A percentile compares a stretch with the other conserved stretches of the same genome.
Conservation (phyloP, 2,888 invertebrate species). For the Nymphalis polychloros region DNA sequence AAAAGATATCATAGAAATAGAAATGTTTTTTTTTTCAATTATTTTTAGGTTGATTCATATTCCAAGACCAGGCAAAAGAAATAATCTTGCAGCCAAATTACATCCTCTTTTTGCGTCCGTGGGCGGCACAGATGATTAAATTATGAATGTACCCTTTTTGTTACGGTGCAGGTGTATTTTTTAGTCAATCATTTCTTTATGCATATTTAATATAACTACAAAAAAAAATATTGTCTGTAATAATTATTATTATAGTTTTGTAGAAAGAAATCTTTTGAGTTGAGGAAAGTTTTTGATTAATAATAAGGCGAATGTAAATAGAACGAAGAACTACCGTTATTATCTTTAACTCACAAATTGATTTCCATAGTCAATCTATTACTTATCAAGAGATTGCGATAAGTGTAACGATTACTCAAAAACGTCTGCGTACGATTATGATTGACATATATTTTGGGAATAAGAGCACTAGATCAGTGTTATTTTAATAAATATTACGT, state of each 20-base stretch:
- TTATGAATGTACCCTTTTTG: slow-evolving; percentile 2
- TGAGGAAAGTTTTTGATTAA: neutral
- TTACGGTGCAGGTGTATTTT: slow-evolving; percentile 3
- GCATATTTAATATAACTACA: neutral
- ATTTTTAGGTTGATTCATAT: neutral
- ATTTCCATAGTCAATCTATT: slow-evolving; percentile 2
- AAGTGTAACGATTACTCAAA: neutral
- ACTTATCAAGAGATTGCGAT: slow-evolving; percentile 16
- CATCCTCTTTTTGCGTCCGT: slow-evolving; percentile 1
- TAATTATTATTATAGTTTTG: too few relatives aligned
- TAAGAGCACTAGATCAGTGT: slow-evolving; percentile 3
- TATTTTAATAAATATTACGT: neutral
- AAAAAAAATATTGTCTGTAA: neutral
- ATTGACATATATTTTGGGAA: slow-evolving; percentile 19
- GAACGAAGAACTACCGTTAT: neutral
- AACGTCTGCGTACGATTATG: slow-evolving; percentile 5
- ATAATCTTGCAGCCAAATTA: slow-evolving; percentile 10
- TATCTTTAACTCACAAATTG: neutral
- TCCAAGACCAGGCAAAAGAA: neutral
- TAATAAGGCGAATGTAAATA: neutral
- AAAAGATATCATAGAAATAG: too few relatives aligned
- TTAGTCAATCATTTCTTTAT: neutral
- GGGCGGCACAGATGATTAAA: slow-evolving; percentile 10
- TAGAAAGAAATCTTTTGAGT: too few relatives aligned
- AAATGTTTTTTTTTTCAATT: too few relatives aligned